phyloP scores from a whole-genome alignment of 2,888 invertebrate species.

The Drosophila affinis region DNA sequence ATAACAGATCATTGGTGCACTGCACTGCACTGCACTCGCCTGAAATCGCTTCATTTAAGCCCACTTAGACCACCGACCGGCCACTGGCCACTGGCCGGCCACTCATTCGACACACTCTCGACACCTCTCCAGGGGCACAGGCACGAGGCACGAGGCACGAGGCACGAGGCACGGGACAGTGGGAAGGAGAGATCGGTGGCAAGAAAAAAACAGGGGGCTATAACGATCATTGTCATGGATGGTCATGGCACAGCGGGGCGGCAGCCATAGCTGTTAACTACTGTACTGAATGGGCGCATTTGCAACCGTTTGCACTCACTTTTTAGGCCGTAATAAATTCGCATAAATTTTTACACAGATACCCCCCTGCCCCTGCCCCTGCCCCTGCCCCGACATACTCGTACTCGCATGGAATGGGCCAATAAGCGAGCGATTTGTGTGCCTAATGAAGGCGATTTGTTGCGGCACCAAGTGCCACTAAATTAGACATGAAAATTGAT shows the following conservation, averaged over 20 bases:
- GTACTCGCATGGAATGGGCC: slow-evolving; percentile 51
- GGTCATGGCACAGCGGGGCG: slow-evolving; percentile 65
- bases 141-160: background rate
- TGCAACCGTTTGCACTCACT: slow-evolving; percentile 63
- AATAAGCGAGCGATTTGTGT: slow-evolving; percentile 68
- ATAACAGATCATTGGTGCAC: slow-evolving; percentile 30
- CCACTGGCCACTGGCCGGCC: slow-evolving; percentile 2
- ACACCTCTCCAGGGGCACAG: slow-evolving; percentile 14
- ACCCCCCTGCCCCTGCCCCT: background rate
- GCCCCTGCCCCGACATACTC: slow-evolving; percentile 5
- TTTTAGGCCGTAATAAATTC: slow-evolving; percentile 61
- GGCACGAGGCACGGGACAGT: too few relatives aligned
- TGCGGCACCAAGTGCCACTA: slow-evolving; percentile 64
- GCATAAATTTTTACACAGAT: slow-evolving; percentile 53
- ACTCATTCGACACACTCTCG: slow-evolving; percentile 54
- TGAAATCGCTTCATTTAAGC: slow-evolving; percentile 52
- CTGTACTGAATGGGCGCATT: slow-evolving; percentile 69
- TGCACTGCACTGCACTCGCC: slow-evolving; percentile 10
- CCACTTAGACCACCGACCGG: slow-evolving; percentile 38
- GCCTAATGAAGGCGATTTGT: slow-evolving; percentile 72
- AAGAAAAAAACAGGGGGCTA: background rate
- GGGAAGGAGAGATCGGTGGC: slow-evolving; percentile 1
- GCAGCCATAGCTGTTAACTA: slow-evolving; percentile 63
- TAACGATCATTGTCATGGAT: slow-evolving; percentile 59
- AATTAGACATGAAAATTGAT: slow-evolving; percentile 63